Evolutionary conservation across 2,888 invertebrate species (phyloP), one percentile per base, ranked within the genome.

Genomic region (Eucera pruinosa): DNA sequence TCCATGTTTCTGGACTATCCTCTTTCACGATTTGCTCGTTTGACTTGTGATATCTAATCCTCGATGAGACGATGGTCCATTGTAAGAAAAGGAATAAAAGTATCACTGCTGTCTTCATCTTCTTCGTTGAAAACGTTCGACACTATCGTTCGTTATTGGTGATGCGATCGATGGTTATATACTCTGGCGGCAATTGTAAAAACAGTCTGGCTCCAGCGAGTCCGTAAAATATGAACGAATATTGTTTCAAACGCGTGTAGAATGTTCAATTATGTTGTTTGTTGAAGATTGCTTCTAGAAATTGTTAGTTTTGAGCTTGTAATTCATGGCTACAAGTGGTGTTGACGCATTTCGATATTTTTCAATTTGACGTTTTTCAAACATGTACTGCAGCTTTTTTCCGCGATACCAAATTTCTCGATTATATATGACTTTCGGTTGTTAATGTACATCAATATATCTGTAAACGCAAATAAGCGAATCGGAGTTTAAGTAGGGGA

Each of bases 171-270:
- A 60, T 50, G 79, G 70, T 74, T 81, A 68, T 79, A 82, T 77
- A 82, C 60, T 70, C 68, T 60, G 43, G 36, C 50, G 66, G 67
- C 76, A 78, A 81, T 80, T 78, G 78, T 82, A n/a, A 71, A 79
- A 81, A 82, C 69, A 77, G 66, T 71, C 57, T 47, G 41, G 61
- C 54, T 41, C 6, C 30, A n/a, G 41, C 30, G 48, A 7, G 23
- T 65, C 57, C 57, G 41, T 54, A 15, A 11, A 18, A 36, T 9
- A 36, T 48, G 39, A 9, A 15, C 15, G 60, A 64, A 65, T 76
- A 58, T 78, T 68, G 60, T 79, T 75, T 68, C 55, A 81, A 65
- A 41, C 3, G 20, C 33, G 47, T 50, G 57, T 45, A 25, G 47
- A 60, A 47, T 23, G 30, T 54, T 43, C 45, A 25, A 1, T 55